Conservation (phyloP, 2,797 vertebrate genomes). For the Sebastes hubbsi region DNA sequence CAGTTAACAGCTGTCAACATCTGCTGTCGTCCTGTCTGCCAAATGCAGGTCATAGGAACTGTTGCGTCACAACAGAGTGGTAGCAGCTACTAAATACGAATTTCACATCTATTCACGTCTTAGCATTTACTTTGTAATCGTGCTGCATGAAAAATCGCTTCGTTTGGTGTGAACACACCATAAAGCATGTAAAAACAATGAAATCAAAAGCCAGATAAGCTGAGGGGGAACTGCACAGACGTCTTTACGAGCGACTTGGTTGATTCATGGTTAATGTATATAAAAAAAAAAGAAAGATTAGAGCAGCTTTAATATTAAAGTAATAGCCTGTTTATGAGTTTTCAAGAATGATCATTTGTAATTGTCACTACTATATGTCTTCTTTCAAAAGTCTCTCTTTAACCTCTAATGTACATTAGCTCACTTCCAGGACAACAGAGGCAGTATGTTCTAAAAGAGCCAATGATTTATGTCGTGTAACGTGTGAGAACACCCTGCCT, state of each 20-base stretch:
- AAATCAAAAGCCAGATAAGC: too few relatives aligned
- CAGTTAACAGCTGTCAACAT: slow-evolving; percentile 37
- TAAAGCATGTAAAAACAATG: too few relatives aligned
- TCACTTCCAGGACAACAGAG: not conserved
- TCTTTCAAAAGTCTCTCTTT: not conserved
- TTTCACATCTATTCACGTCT: too few relatives aligned
- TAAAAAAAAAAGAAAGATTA: not conserved
- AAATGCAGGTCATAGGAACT: slow-evolving; percentile 13
- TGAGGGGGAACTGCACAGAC: too few relatives aligned
- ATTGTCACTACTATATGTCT: not conserved
- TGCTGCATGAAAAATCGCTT: too few relatives aligned
- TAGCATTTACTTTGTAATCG: too few relatives aligned
- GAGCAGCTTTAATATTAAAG: not conserved
- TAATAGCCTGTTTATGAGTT: not conserved
- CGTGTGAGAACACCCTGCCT: slow-evolving; percentile 17
- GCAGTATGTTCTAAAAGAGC: not conserved
- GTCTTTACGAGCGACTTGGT: too few relatives aligned
- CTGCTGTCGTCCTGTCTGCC: slow-evolving; percentile 16
- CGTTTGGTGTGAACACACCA: too few relatives aligned
- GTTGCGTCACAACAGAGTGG: not conserved
- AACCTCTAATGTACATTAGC: not conserved
- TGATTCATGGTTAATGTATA: too few relatives aligned
- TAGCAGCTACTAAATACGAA: not conserved
- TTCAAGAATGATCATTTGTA: not conserved
- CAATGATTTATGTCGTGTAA: slow-evolving; percentile 4